Conservation (phyloP, 2,797 vertebrate genomes). For the Gorsachius magnificus region DNA sequence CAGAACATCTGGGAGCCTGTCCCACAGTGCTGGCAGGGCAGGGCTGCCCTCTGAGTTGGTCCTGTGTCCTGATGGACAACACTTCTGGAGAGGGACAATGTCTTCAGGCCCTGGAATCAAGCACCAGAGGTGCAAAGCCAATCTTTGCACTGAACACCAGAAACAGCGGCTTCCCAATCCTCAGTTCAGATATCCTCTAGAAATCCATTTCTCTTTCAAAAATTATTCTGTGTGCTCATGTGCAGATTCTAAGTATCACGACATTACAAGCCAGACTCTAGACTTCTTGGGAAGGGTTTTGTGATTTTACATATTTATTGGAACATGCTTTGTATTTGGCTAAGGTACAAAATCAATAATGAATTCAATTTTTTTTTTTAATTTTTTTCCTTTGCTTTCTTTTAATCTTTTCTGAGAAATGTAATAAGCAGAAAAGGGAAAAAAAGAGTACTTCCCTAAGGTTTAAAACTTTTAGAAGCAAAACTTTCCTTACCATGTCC, state of each 20-base stretch:
- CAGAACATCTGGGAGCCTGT: background rate
- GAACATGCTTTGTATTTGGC: background rate
- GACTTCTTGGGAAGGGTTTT: background rate
- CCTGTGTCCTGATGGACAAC: background rate
- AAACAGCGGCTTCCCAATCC: background rate
- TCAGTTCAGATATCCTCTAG: background rate
- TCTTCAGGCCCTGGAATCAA: background rate
- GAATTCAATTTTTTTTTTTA: background rate
- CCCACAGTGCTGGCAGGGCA: accelerated
- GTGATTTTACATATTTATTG: background rate
- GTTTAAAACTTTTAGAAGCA: background rate
- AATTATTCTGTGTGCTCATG: background rate
- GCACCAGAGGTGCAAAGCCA: background rate
- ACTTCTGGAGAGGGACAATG: background rate
- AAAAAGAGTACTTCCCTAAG: background rate
- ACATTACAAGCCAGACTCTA: background rate
- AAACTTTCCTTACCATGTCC: background rate
- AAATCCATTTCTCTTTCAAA: background rate
- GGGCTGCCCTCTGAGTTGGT: background rate
- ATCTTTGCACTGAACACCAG: background rate
- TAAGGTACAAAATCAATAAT: background rate
- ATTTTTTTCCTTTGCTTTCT: background rate
- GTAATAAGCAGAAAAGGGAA: background rate
- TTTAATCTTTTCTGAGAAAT: background rate
- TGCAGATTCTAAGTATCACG: background rate